These are phyloP conservation scores for Nothoprocta pentlandii DNA, from an alignment of 2,113 vertebrate species.

Conservation along the genomic window DNA sequence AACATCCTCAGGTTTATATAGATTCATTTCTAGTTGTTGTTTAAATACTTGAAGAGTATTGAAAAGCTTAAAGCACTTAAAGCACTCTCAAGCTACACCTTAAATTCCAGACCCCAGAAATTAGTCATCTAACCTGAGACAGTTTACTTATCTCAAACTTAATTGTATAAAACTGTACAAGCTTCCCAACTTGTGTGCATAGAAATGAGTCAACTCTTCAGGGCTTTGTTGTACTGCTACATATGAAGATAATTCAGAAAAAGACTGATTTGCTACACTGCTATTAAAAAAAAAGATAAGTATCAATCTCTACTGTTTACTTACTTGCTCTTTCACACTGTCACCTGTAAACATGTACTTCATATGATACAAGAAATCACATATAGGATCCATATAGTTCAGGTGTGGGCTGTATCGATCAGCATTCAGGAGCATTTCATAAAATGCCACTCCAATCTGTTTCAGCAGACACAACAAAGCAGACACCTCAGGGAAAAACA, in stretches of 20 bases:
- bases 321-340: constrained; percentile 97
- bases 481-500: neutral
- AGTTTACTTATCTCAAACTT: neutral
- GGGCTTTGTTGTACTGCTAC: neutral
- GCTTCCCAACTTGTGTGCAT: neutral
- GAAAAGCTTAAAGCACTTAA: neutral
- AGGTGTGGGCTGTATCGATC: constrained; percentile 92
- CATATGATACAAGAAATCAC: constrained; percentile 98
- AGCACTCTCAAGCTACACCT: neutral
- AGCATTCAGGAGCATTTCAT: constrained; percentile 97
- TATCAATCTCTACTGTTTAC: constrained; percentile 5
- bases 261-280: neutral
- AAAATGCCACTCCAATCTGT: constrained; percentile 97
- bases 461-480: constrained; percentile 14
- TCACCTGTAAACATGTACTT: constrained; percentile 99
- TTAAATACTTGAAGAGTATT: neutral
- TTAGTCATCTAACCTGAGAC: neutral
- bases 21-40: neutral
- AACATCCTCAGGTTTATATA: neutral
- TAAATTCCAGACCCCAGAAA: neutral
- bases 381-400: constrained; percentile 96
- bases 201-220: neutral
- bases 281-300: neutral
- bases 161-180: neutral
- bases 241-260: neutral